Base-by-base conservation (phyloP, 2,797 vertebrate species). In the Babyrousa celebensis region DNA sequence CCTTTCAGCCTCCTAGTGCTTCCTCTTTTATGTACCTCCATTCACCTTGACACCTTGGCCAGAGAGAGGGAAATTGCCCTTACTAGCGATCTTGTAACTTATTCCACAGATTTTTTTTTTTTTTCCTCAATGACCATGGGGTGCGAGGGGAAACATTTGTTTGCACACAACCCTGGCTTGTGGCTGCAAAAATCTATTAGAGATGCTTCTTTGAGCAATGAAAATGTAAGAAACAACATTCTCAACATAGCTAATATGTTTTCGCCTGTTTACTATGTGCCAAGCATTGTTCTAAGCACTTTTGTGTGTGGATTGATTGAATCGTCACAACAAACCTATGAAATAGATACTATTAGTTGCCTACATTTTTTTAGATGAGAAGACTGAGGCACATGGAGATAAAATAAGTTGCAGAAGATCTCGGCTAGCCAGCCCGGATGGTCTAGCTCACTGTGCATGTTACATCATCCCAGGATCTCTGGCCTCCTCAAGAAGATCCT, bases 221-320 rank as follows among this genome's bases (percentile, higher is more conserved):
- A 27, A 56, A 14, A 89, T 72, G 92, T 93, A 89, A 96, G 62
- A 15, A 91, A 80, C 12, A 92, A 23, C 62, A 85, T 89, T 95
- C 58, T 71, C 52, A 72, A 75, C 11, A 72, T 60, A 93, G 71
- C 62, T 96, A 67, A 74, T 21, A 84, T 85, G 54, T 95, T 43
- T 92, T 85, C 40, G 48, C 29, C 67, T 96, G 23, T 65, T 93
- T 93, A 77, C 67, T 74, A 7, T 72, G 18, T 80, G 25, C 56
- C 56, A 85, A 78, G 36, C 9, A 36, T 70, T 84, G 23, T 82
- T 94, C 43, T 91, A 86, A 93, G 40, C 40, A 92, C 20, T 88
- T 94, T 88, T 20, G 17, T 43, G 29, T 74, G 84, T 21, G 56
- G 14, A 56, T 89, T 80, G 48, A 92, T 85, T 95, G 60, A 85